These are phyloP conservation scores for Phrynosoma platyrhinos DNA, from an alignment of 2,113 vertebrate genomes.

Conservation along the genomic window DNA sequence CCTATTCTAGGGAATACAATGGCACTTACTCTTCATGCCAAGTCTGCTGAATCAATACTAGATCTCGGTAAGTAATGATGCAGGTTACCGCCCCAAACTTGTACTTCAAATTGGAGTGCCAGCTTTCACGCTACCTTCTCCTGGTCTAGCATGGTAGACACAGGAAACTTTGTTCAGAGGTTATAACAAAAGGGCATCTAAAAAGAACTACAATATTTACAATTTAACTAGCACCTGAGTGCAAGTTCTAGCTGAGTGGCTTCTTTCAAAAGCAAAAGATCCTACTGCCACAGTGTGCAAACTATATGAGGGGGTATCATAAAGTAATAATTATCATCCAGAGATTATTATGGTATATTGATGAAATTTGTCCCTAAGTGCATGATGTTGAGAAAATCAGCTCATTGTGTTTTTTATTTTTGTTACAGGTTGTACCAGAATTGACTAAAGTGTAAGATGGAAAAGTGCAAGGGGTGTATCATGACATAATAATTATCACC, in stretches of 20 bases:
- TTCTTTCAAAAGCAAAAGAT: neutral
- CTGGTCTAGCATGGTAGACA: neutral
- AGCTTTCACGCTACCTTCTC: neutral
- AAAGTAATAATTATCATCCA: too few species aligned
- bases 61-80: slow-evolving; percentile 2
- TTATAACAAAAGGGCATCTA: neutral
- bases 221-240: neutral
- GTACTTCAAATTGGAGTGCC: neutral
- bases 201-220: neutral
- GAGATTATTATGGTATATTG: too few species aligned
- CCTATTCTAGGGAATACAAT: slow-evolving; percentile 26
- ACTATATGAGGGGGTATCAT: too few species aligned
- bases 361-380: too few species aligned
- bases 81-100: neutral
- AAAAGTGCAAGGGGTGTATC: too few species aligned
- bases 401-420: too few species aligned
- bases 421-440: neutral
- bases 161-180: neutral
- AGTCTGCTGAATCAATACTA: neutral
- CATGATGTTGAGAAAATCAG: too few species aligned
- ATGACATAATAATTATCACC: too few species aligned
- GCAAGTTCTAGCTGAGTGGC: neutral
- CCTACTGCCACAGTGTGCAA: neutral
- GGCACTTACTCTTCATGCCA: slow-evolving; percentile 44
- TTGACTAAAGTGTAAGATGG: too few species aligned